Percentiles rank a stretch among this genome's conserved stretches.
These are phyloP conservation scores for Seira ritae DNA, from an alignment of 2,888 invertebrate genomes.

Conservation along the genomic window DNA sequence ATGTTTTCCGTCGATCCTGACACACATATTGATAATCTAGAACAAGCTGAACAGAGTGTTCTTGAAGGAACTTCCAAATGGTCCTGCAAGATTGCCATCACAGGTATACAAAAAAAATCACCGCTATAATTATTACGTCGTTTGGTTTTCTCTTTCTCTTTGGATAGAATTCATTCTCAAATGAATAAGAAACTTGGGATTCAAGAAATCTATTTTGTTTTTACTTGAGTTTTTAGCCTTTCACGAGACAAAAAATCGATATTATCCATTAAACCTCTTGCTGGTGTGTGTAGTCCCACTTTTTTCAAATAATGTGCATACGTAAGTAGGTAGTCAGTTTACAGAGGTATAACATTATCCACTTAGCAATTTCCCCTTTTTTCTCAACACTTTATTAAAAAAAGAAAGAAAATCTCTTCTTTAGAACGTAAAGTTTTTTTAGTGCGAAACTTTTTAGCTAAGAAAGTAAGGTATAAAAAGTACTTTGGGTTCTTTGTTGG, in stretches of 20 bases:
- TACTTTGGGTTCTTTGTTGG: conserved; percentile 10
- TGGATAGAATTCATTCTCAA: background rate
- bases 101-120: conserved; percentile 83
- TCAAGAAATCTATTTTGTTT: background rate
- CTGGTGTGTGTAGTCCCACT: conserved; percentile 19
- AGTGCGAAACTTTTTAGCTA: conserved; percentile 3
- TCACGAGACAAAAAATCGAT: conserved; percentile 20
- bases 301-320: conserved; percentile 6
- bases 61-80: conserved; percentile 99
- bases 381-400: background rate
- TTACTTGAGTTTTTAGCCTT: no score
- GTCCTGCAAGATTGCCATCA: conserved; percentile 99
- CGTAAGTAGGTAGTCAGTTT: conserved; percentile 8
- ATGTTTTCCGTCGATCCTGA: conserved; percentile 98
- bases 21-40: conserved; percentile 98
- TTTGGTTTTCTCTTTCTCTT: background rate
- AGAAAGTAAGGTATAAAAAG: background rate
- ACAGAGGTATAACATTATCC: conserved; percentile 25
- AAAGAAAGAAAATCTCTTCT: conserved; percentile 7
- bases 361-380: conserved; percentile 47
- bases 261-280: conserved; percentile 42
- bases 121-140: background rate
- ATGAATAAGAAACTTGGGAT: conserved; percentile 8
- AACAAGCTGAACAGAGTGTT: conserved; percentile 97
- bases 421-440: background rate